phyloP scores from a whole-genome alignment of 37 sponge, comb jelly and placozoan genomes.

The Amphimedon queenslandica region DNA sequence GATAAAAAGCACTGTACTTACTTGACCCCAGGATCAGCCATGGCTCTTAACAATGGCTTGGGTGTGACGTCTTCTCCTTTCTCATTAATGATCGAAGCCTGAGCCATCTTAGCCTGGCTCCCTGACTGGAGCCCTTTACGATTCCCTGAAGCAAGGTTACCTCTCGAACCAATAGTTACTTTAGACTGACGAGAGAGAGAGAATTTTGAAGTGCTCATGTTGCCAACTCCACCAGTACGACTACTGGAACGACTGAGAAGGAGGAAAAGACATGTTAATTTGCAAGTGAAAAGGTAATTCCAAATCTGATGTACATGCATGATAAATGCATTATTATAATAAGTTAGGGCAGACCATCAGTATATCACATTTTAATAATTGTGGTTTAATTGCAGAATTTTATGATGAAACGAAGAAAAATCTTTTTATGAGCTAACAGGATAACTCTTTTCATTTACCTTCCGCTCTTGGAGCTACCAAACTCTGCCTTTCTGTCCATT shows the following conservation, averaged over 20 bases:
- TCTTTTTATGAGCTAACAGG: too few relatives aligned
- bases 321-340: too few relatives aligned
- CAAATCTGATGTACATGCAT: too few relatives aligned
- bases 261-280: too few relatives aligned
- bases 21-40: too few relatives aligned
- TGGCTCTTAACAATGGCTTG: slow-evolving; percentile 7
- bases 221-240: not conserved
- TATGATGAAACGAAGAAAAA: too few relatives aligned
- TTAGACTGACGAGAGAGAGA: not conserved
- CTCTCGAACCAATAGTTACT: not conserved
- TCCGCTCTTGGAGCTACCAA: not conserved
- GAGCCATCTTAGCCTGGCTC: not conserved
- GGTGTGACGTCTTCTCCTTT: slow-evolving; percentile 85
- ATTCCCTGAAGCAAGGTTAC: not conserved
- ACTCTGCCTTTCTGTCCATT: not conserved
- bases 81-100: slow-evolving; percentile 65
- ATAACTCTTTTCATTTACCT: too few relatives aligned
- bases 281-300: too few relatives aligned
- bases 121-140: not conserved
- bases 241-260: not conserved
- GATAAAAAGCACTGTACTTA: too few relatives aligned
- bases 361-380: too few relatives aligned
- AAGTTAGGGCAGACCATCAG: too few relatives aligned
- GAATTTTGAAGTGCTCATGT: not conserved
- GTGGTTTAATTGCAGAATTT: too few relatives aligned